Evolutionary conservation across 2,797 vertebrate species (phyloP).

Genomic region (Ficedula albicollis): DNA sequence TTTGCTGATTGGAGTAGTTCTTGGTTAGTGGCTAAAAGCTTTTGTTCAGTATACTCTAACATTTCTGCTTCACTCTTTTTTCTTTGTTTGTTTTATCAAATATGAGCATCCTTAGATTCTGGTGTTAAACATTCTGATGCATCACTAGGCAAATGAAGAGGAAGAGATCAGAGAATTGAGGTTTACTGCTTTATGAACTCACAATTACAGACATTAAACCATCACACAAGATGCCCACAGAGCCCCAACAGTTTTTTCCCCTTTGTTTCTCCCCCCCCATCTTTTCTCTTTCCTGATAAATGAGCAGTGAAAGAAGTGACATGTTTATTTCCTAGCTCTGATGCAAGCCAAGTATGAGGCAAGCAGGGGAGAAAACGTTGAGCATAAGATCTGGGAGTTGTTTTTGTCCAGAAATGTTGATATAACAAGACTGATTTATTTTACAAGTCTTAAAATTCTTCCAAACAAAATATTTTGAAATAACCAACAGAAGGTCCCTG

Average conservation of each 20-base stretch:
- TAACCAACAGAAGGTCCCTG: neutral
- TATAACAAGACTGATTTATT: neutral
- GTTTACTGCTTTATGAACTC: neutral
- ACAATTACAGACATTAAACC: neutral
- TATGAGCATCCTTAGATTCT: neutral
- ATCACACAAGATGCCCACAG: neutral
- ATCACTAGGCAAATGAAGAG: neutral
- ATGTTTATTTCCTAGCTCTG: neutral
- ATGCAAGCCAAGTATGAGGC: neutral
- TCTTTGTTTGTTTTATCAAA: neutral
- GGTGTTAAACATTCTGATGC: neutral
- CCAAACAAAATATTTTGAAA: slow-evolving; percentile 5
- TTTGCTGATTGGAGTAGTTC: neutral
- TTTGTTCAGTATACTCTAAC: neutral
- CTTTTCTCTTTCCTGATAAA: neutral
- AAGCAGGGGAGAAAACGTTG: neutral
- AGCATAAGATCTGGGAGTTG: neutral
- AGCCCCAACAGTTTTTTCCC: neutral
- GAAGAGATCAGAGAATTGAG: neutral
- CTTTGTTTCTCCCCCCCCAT: neutral
- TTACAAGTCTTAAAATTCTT: neutral
- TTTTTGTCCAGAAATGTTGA: slow-evolving; percentile 6
- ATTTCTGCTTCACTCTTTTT: neutral
- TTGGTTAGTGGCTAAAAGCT: neutral
- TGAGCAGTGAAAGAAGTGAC: neutral